Evolutionary conservation across 2,113 vertebrate genomes (phyloP).

Genomic region (Riparia riparia): DNA sequence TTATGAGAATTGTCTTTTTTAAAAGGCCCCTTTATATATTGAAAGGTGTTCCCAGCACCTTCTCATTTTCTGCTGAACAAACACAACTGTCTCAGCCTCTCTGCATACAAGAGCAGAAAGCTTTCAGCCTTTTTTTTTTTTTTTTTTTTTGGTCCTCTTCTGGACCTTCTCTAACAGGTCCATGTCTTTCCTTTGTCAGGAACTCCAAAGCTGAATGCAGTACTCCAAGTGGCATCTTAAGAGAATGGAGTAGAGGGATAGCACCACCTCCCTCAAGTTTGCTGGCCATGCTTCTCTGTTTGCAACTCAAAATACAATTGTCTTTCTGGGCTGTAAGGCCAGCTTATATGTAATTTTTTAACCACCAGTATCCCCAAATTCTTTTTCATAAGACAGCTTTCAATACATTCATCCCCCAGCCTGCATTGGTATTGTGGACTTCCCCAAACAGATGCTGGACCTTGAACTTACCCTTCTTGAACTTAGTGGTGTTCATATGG

Average conservation of each 20-base stretch:
- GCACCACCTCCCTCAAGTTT: not conserved
- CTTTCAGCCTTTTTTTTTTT: not conserved
- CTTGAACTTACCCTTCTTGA: not conserved
- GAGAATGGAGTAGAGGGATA: not conserved
- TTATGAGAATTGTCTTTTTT: not conserved
- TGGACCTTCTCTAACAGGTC: not conserved
- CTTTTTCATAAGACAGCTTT: not conserved
- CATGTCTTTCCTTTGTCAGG: not conserved
- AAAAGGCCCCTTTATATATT: not conserved
- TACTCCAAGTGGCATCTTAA: not conserved
- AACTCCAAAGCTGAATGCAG: not conserved
- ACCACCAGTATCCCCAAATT: not conserved
- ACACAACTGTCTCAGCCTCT: accelerated
- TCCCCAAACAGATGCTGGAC: not conserved
- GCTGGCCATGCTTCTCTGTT: not conserved
- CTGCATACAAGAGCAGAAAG: not conserved
- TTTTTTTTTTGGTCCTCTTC: not conserved
- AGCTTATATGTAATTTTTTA: not conserved
- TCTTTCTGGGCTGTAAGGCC: not conserved
- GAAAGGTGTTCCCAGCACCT: accelerated
- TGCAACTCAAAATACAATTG: not conserved
- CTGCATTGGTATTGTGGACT: not conserved
- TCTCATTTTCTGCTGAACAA: not conserved
- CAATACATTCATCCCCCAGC: not conserved
- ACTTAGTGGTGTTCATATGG: not conserved